Evolutionary conservation across 2,888 invertebrate genomes (phyloP), one percentile per base, ranked within the genome.

Genomic region (Drosophila incognita): DNA sequence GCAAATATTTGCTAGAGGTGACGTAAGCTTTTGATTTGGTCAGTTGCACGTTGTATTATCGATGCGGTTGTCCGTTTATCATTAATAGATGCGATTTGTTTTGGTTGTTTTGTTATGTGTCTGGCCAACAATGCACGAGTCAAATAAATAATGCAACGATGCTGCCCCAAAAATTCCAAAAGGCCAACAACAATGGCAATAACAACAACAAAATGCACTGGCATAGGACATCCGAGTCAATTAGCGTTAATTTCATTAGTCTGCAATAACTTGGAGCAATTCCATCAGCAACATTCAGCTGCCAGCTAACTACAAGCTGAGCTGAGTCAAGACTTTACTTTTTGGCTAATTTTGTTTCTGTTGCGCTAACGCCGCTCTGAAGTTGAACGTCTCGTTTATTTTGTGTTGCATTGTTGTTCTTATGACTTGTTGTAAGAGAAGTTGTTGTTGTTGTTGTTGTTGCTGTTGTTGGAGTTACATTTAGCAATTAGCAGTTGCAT

Each of bases 171-270:
- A 52, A 51, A 33, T 31, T n/a, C 11, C 2, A 42, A 11, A 42
- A 11, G 11, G 21, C n/a, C 27, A 53, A 38, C 38, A 13, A 33
- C 36, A 49, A 40, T 48, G 8, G 27, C 36, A 48, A 40, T 40
- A 24, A 11, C 7, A 29, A 38, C 40, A 36, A 35, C 13, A 49
- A 31, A 5, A n/a, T 18, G 49, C 33, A 24, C 53, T 70, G 36
- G 66, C 78, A 35, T 56, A 51, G 67, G 66, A 70, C 74, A 82
- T 75, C 82, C 76, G 82, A 86, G 90, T 82, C 87, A 87, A 89
- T 87, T 87, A 87, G 90, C 69, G 83, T 76, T 87, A 87, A 87
- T 89, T 87, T 89, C 87, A 87, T 87, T 89, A 87, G 89, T 62
- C 80, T 73, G 88, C 86, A 85, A 89, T 87, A 87, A 89, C 89